Evolutionary conservation across 2,797 vertebrate species (phyloP).

Genomic region (Otolemur crassicaudatus): DNA sequence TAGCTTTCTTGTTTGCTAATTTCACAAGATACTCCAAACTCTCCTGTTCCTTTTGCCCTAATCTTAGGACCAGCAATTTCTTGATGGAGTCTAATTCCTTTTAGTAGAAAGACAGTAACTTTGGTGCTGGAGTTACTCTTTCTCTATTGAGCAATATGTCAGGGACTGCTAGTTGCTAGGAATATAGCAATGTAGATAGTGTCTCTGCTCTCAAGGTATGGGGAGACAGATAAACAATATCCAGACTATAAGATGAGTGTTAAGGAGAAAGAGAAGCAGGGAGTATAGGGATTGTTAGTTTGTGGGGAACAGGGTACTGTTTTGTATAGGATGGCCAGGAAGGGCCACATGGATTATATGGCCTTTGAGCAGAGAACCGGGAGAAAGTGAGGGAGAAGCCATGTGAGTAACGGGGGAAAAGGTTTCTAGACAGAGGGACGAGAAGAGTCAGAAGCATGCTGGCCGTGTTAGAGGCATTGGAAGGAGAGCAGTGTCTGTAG

Average conservation of each 20-base stretch:
- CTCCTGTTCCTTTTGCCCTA: background rate
- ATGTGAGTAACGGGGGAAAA: background rate
- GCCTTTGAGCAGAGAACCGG: background rate
- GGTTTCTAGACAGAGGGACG: background rate
- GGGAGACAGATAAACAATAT: background rate
- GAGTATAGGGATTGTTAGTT: background rate
- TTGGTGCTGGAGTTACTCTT: background rate
- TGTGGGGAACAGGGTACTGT: background rate
- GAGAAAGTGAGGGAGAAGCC: background rate
- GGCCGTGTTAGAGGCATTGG: background rate
- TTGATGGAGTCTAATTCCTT: slow-evolving; percentile 14
- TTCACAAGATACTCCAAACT: background rate
- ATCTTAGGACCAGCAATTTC: background rate
- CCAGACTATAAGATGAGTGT: background rate
- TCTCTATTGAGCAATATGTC: slow-evolving; percentile 25
- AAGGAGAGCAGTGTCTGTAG: background rate
- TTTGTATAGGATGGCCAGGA: background rate
- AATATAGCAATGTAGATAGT: background rate
- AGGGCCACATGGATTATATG: background rate
- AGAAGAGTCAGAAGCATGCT: background rate
- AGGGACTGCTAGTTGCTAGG: background rate
- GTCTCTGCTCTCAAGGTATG: background rate
- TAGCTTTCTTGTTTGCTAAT: background rate
- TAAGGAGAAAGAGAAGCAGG: background rate
- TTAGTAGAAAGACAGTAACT: background rate